A percentile compares a stretch with the other conserved stretches of the same genome.
These are phyloP conservation scores for Sphenopsis melanotis DNA, from an alignment of 2,797 vertebrate genomes.

Conservation along the genomic window DNA sequence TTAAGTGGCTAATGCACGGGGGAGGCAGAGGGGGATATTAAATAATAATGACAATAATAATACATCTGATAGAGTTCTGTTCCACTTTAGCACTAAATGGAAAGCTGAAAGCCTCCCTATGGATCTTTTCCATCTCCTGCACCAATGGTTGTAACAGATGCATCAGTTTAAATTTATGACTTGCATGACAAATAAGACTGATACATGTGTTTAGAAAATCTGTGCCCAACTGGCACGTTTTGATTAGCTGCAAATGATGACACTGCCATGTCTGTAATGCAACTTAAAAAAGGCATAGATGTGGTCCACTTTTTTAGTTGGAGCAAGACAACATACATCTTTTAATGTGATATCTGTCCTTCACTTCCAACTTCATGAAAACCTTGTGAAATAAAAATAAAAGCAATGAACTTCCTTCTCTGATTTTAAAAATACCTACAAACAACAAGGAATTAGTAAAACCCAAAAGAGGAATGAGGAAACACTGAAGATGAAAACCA, in stretches of 20 bases:
- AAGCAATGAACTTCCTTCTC: not conserved
- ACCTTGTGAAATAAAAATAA: not conserved
- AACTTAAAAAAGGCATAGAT: not conserved
- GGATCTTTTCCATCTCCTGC: conserved; percentile 15
- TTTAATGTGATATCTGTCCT: not conserved
- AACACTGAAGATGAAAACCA: conserved; percentile 10
- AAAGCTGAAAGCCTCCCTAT: conserved; percentile 57
- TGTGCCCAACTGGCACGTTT: not conserved
- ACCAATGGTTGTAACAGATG: conserved; percentile 23
- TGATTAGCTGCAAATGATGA: not conserved
- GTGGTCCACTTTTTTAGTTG: not conserved
- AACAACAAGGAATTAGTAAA: not conserved
- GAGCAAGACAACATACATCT: not conserved
- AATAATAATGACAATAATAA: conserved; percentile 63
- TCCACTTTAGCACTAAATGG: conserved; percentile 46
- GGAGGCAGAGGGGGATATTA: conserved; percentile 28
- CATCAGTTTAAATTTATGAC: conserved; percentile 44
- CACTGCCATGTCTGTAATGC: not conserved
- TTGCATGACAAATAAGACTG: conserved; percentile 41
- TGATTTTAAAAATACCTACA: not conserved
- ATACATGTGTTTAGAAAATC: not conserved
- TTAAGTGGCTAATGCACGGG: not conserved
- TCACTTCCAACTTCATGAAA: not conserved
- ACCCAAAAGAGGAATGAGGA: conserved; percentile 7
- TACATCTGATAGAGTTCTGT: conserved; percentile 41